Conservation (phyloP, 92 coral and sea anemone genomes). For the Heteractis magnifica region DNA sequence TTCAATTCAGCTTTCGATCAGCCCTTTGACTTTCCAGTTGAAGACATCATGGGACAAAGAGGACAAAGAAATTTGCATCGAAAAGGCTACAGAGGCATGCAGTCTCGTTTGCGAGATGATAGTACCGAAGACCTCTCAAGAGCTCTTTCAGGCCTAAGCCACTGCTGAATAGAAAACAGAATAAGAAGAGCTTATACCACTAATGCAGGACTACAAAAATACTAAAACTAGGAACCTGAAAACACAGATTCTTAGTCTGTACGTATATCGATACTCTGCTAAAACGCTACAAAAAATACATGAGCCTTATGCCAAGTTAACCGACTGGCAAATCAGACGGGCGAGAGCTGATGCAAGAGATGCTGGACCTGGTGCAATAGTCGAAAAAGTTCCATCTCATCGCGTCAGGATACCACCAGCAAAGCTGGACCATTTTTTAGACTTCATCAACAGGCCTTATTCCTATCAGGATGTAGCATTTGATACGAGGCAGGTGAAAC, state of each 20-base stretch:
- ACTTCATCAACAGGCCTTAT: background rate
- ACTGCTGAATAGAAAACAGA: background rate
- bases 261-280: slow-evolving; percentile 30
- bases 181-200: background rate
- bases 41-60: slow-evolving; percentile 5
- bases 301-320: slow-evolving; percentile 38
- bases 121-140: slow-evolving; percentile 6
- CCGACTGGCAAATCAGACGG: slow-evolving; percentile 29
- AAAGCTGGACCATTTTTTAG: slow-evolving; percentile 19
- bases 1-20: too few species aligned
- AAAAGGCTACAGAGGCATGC: slow-evolving; percentile 26
- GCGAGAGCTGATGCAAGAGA: slow-evolving; percentile 27
- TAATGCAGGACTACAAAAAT: slow-evolving; percentile 6
- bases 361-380: slow-evolving; percentile 27
- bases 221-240: slow-evolving; percentile 13
- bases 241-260: slow-evolving; percentile 30
- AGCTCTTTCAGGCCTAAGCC: slow-evolving; percentile 21
- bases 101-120: slow-evolving; percentile 6
- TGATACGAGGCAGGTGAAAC: background rate
- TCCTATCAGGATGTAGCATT: too few species aligned
- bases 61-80: background rate
- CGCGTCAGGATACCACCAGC: slow-evolving; percentile 31
- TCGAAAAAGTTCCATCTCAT: slow-evolving; percentile 24
- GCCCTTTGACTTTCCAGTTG: slow-evolving; percentile 16
- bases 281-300: slow-evolving; percentile 40